A percentile compares a stretch with the other conserved stretches of the same genome.
phyloP scores from a whole-genome alignment of 2,888 invertebrate genomes.

The Creontiades dilutus region DNA sequence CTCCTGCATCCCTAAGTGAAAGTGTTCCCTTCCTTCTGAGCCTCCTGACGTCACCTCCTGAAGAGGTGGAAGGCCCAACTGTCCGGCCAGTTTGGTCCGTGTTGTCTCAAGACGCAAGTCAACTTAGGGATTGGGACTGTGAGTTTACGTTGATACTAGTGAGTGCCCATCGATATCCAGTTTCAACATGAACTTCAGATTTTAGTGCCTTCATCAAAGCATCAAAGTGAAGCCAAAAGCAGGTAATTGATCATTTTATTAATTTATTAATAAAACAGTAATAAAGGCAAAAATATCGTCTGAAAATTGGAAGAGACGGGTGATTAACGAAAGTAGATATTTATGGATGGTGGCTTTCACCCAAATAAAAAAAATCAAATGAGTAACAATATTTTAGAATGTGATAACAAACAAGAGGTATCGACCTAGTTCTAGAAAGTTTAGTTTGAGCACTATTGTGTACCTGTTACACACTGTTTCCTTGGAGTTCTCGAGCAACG shows the following conservation, averaged over 20 bases:
- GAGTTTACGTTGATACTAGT: constrained; percentile 38
- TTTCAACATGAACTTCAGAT: constrained; percentile 42
- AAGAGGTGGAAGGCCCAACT: constrained; percentile 62
- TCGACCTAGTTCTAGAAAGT: too few species aligned
- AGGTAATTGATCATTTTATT: constrained; percentile 19
- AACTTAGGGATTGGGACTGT: constrained; percentile 4
- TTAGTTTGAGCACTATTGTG: too few species aligned
- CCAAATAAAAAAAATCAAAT: too few species aligned
- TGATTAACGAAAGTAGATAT: background rate
- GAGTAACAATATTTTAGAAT: too few species aligned
- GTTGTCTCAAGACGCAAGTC: constrained; percentile 53
- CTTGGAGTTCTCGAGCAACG: too few species aligned
- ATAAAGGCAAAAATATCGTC: too few species aligned
- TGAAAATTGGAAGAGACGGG: background rate
- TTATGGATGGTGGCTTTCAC: background rate
- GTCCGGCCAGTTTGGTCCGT: constrained; percentile 59
- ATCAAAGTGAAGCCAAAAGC: constrained; percentile 53
- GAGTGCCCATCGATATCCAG: background rate
- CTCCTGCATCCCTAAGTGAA: constrained; percentile 62
- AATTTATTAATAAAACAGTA: too few species aligned
- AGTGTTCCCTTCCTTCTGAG: constrained; percentile 56
- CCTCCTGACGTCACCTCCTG: constrained; percentile 57
- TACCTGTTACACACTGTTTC: too few species aligned
- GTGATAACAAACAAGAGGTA: too few species aligned
- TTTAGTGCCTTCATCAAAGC: background rate